phyloP scores from a whole-genome alignment of 2,888 invertebrate species.

The Drosophila vallismaia region DNA sequence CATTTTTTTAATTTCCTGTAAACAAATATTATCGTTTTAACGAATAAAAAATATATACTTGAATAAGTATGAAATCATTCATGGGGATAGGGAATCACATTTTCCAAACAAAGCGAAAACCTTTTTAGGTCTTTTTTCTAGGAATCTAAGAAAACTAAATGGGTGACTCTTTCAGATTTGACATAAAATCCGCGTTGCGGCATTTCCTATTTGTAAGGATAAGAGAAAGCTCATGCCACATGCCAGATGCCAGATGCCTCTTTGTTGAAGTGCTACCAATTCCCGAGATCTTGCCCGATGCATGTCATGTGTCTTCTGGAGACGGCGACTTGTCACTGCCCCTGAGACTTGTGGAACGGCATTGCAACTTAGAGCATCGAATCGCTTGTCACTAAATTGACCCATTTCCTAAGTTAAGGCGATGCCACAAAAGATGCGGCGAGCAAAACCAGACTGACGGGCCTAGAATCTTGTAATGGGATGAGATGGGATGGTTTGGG shows the following conservation, averaged over 20 bases:
- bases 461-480: conserved; percentile 36
- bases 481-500: background rate
- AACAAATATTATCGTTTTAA: conserved; percentile 22
- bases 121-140: no score
- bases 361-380: conserved; percentile 43
- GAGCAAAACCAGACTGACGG: conserved; percentile 71
- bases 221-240: conserved; percentile 37
- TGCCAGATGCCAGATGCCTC: conserved; percentile 4
- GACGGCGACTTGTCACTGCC: conserved; percentile 50
- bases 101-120: no score
- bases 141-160: background rate
- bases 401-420: conserved; percentile 72
- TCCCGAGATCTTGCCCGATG: conserved; percentile 14
- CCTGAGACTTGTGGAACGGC: conserved; percentile 53
- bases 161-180: background rate
- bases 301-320: conserved; percentile 50
- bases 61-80: background rate
- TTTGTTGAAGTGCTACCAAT: conserved; percentile 10
- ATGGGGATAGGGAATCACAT: no score
- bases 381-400: conserved; percentile 77
- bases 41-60: background rate
- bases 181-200: background rate
- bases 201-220: conserved; percentile 6
- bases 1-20: conserved; percentile 34
- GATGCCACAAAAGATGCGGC: conserved; percentile 50